Conservation (phyloP, 2,888 invertebrate genomes). For the Cybosia mesomella region DNA sequence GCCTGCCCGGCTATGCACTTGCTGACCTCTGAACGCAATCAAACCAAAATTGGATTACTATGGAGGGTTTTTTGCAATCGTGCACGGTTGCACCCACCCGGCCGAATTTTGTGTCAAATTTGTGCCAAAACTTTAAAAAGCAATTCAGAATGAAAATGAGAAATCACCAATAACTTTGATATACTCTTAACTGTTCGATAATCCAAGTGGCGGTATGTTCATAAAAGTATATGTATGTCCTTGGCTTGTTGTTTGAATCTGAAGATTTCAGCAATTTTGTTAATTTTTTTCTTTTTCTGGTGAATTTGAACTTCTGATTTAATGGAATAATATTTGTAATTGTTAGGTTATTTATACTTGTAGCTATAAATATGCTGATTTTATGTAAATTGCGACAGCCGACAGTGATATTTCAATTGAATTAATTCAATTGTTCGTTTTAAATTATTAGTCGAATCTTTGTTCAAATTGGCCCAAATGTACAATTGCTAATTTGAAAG, state of each 20-base stretch:
- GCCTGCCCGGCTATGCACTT: no score
- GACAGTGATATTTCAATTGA: background rate
- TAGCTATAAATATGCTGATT: conserved; percentile 8
- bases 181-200: conserved; percentile 20
- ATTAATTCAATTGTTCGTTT: background rate
- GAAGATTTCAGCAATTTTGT: conserved; percentile 34
- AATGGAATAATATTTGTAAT: conserved; percentile 14
- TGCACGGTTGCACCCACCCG: no score
- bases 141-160: no score
- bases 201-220: conserved; percentile 21
- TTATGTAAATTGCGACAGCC: background rate
- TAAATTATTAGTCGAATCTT: background rate
- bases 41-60: no score
- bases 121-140: no score
- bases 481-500: background rate
- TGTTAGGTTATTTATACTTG: conserved; percentile 10
- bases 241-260: conserved; percentile 23
- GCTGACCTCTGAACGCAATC: no score
- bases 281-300: conserved; percentile 19
- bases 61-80: no score
- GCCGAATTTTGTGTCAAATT: no score
- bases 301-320: conserved; percentile 26
- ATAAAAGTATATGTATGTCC: conserved; percentile 16
- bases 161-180: no score
- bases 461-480: background rate